Base-by-base conservation (phyloP, 2,113 vertebrate species). In the Myocastor coypus region DNA sequence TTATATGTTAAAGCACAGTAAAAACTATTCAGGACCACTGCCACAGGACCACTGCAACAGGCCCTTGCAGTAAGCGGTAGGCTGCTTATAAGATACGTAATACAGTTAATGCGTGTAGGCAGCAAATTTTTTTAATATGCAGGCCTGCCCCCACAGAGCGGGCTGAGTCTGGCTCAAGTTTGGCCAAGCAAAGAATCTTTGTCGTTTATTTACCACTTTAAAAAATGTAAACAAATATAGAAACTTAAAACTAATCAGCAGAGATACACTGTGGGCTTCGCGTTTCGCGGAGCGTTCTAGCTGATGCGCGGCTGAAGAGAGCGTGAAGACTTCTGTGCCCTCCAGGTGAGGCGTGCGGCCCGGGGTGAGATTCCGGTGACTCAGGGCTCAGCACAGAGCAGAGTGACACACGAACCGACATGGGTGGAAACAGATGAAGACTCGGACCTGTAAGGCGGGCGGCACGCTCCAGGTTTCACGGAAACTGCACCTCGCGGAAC, bases 321-420 rank as follows among this genome's bases (percentile, higher is more conserved):
- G 71, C 69, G 3, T 3, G 40, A 42, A 42, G 40, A 22, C 24
- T 24, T 42, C 24, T 2, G 71, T 26, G 71, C 22, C 37, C 9
- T 40, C 37, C 8, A 2, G 9, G 3, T 24, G 69, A 0, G 11
- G 71, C 37, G n/a, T 3, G 37, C 22, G 10, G 37, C 20, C 37
- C 5, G 24, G 40, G 24, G 22, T 16, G 24, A 11, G 19, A n/a
- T 14, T 7, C 42, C 42, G 7, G 42, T 26, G 75, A 32, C 75
- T 46, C 73, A 46, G 6, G 13, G 13, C 20, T 26, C 40, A 77
- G 73, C 42, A 46, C 12, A 11, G 12, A 77, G 42, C 8, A 40
- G 5, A 30, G 42, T 1, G 4, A 30, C 42, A 50, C 24, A 46
- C 0, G 10, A 12, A 14, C 13, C 28, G 5, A 4, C 26, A 30